Base-by-base conservation (phyloP, 2,888 invertebrate species). In the Criorhina ranunculi region DNA sequence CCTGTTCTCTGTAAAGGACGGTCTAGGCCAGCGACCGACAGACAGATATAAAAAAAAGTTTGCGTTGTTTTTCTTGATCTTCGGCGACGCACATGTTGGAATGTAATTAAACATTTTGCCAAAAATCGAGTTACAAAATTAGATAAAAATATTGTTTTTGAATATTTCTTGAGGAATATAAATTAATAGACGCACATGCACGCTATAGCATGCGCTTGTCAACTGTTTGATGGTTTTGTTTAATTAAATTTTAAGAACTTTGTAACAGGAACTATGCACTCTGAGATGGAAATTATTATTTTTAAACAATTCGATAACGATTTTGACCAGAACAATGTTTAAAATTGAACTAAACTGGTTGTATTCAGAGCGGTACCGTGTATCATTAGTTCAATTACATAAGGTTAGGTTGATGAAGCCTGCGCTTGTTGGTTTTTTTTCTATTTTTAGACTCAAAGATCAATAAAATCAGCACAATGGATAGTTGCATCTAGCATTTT, bases 21-120 rank as follows among this genome's bases (percentile, higher is more conserved):
- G 40, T 70, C 29, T 60, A 60, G 60, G 60, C 29, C 55, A 62
- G 62, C 57, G 51, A 51, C 59, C 37, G 46, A 44, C 51, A n/a
- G n/a, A n/a, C n/a, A n/a, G n/a, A n/a, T n/a, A n/a, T n/a, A n/a
- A n/a, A n/a, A n/a, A n/a, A n/a, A n/a, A n/a, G n/a, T 24, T n/a
- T 51, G 17, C 19, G 44, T 70, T 15, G 29, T 42, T 55, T 35
- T 9, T 15, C 17, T 29, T 24, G 40, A 31, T 67, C 35, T 53
- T 62, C 37, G 37, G 46, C 35, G 78, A 78, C 78, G 78, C 78
- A 78, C 78, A 72, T 78, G 78, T 70, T 64, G 78, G 78, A 70
- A 78, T 78, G 78, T 57, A 78, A 78, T 78, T 78, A 70, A 72
- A 62, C 49, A 57, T 64, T 24, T 57, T 78, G 78, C 78, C 70